Conservation (phyloP, 2,113 vertebrate species). For the Clupea harengus region DNA sequence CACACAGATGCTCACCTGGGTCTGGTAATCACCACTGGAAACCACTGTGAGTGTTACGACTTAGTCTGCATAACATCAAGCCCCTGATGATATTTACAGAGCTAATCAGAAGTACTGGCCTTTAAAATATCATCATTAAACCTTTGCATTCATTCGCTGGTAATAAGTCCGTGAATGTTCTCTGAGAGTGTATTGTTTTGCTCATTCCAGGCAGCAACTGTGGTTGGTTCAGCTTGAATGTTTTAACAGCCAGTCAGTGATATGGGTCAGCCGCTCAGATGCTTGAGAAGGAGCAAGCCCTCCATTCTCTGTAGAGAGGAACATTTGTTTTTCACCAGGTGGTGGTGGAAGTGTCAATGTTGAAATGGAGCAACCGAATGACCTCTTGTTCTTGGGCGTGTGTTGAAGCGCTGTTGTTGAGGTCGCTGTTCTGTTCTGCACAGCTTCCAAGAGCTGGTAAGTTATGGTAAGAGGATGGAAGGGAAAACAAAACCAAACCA, state of each 20-base stretch:
- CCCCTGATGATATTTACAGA: not conserved
- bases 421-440: not conserved
- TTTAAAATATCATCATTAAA: not conserved
- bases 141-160: not conserved
- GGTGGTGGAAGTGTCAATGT: conserved; percentile 31
- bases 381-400: not conserved
- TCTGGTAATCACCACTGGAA: conserved; percentile 24
- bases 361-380: conserved; percentile 37
- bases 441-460: not conserved
- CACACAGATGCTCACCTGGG: conserved; percentile 31
- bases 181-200: not conserved
- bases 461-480: not conserved
- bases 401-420: not conserved
- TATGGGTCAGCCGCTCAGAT: conserved; percentile 47
- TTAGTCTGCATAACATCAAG: not conserved
- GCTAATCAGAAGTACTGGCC: not conserved
- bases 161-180: not conserved
- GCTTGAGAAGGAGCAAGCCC: conserved; percentile 28
- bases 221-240: conserved; percentile 32
- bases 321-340: conserved; percentile 58
- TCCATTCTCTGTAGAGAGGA: conserved; percentile 40
- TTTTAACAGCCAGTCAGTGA: conserved; percentile 31
- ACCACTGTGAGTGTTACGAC: not conserved
- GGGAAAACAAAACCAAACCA: not conserved
- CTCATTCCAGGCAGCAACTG: not conserved